Percentiles rank a stretch among this genome's conserved stretches.
phyloP scores from a whole-genome alignment of 2,888 invertebrate genomes.

The Megastigmus dorsalis region DNA sequence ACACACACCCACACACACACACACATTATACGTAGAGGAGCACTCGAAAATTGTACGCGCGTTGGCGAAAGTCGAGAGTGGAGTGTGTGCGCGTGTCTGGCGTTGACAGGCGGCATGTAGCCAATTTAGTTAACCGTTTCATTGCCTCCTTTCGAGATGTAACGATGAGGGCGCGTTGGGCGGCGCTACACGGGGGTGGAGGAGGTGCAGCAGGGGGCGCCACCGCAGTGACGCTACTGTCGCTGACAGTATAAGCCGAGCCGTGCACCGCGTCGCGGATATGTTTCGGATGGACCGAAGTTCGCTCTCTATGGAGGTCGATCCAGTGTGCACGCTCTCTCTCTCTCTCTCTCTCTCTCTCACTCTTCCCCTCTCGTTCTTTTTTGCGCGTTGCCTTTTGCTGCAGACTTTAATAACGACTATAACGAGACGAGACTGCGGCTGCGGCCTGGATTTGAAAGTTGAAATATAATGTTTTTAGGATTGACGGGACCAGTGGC shows the following conservation, averaged over 20 bases:
- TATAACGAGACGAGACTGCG: too few species aligned
- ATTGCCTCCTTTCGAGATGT: constrained; percentile 72
- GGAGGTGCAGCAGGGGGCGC: constrained; percentile 32
- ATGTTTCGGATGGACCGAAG: constrained; percentile 9
- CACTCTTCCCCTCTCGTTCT: too few species aligned
- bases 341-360: not conserved
- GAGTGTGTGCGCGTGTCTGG: constrained; percentile 61
- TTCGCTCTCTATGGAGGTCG: not conserved
- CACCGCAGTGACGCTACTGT: constrained; percentile 60
- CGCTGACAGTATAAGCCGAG: constrained; percentile 70
- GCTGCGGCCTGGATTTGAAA: too few species aligned
- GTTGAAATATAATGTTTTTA: too few species aligned
- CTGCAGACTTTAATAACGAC: too few species aligned
- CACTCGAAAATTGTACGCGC: constrained; percentile 7
- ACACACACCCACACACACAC: too few species aligned
- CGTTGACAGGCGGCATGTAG: constrained; percentile 70
- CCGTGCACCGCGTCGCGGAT: constrained; percentile 12
- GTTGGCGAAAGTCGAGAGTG: constrained; percentile 23
- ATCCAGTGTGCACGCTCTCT: not conserved
- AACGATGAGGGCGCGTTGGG: constrained; percentile 64
- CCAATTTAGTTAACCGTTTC: constrained; percentile 73
- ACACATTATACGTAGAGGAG: not conserved
- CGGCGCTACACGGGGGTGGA: too few species aligned
- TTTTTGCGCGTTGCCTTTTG: too few species aligned
- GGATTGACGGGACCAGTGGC: too few species aligned